phyloP scores from a whole-genome alignment of 2,888 invertebrate genomes.

The Litoditis marina region DNA sequence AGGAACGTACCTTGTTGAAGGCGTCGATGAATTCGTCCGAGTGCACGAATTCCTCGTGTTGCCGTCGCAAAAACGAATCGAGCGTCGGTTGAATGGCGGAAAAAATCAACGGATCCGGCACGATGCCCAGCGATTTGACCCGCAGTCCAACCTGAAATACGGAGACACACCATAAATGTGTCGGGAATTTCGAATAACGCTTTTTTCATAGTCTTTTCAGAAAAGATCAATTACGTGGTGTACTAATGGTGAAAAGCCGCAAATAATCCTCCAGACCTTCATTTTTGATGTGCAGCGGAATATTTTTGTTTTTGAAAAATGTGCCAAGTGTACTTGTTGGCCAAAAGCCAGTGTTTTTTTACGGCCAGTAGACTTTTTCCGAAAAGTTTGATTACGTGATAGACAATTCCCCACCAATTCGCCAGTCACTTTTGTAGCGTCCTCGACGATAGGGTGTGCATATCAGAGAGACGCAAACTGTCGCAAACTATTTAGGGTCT shows the following conservation, averaged over 20 bases:
- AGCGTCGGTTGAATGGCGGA: not conserved
- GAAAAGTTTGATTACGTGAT: not conserved
- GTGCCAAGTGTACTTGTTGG: too few relatives aligned
- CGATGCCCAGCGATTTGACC: not conserved
- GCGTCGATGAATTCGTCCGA: conserved; percentile 55
- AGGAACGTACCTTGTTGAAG: conserved; percentile 37
- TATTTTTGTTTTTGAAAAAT: too few relatives aligned
- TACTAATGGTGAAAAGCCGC: too few relatives aligned
- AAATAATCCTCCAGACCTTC: too few relatives aligned
- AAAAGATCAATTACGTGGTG: not conserved
- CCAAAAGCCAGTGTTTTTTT: too few relatives aligned
- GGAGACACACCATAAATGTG: too few relatives aligned
- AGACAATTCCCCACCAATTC: not conserved
- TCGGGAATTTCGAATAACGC: not conserved
- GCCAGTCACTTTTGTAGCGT: too few relatives aligned
- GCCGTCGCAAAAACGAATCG: conserved; percentile 32
- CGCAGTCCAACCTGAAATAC: conserved; percentile 21
- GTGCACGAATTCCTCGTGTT: conserved; percentile 48
- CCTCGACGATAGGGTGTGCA: too few relatives aligned
- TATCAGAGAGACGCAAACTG: not conserved
- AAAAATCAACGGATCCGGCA: conserved; percentile 20
- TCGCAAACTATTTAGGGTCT: too few relatives aligned
- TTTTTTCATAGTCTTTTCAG: not conserved
- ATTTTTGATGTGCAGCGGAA: too few relatives aligned
- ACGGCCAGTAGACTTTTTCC: too few relatives aligned